A percentile compares a stretch with the other conserved stretches of the same genome.
Conservation (phyloP, 2,797 vertebrate genomes). For the Pagetopsis macropterus region DNA sequence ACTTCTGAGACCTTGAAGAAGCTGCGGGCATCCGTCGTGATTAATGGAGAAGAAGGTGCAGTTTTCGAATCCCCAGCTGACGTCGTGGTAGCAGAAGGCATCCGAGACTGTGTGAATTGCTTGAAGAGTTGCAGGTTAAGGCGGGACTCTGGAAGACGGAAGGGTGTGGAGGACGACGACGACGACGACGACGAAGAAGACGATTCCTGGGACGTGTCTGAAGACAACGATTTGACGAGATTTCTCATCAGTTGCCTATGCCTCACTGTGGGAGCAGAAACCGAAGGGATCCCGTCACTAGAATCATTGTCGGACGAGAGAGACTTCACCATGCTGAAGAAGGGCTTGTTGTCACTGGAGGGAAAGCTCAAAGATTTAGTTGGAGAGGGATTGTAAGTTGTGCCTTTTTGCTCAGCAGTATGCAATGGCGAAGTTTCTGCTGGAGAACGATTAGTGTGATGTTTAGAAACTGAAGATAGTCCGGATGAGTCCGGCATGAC, state of each 20-base stretch:
- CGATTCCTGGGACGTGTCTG: conserved; percentile 90
- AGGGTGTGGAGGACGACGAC: conserved; percentile 75
- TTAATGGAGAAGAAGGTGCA: conserved; percentile 91
- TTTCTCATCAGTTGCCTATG: conserved; percentile 94
- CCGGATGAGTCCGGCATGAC: conserved; percentile 57
- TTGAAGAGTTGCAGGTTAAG: conserved; percentile 96
- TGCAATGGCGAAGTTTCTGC: conserved; percentile 62
- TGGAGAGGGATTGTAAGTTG: conserved; percentile 80
- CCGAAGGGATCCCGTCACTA: conserved; percentile 78
- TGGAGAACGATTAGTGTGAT: conserved; percentile 71
- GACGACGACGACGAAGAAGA: conserved; percentile 73
- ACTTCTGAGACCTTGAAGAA: conserved; percentile 99
- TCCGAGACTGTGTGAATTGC: conserved; percentile 93
- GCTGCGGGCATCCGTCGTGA: conserved; percentile 91
- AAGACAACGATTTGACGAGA: conserved; percentile 95
- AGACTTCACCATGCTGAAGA: conserved; percentile 90
- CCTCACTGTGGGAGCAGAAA: conserved; percentile 76
- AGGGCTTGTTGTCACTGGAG: conserved; percentile 89
- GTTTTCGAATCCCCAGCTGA: conserved; percentile 91
- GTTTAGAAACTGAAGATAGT: conserved; percentile 56
- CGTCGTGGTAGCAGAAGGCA: conserved; percentile 60
- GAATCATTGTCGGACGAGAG: conserved; percentile 91
- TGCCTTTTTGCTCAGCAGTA: conserved; percentile 59
- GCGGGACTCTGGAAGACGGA: conserved; percentile 89
- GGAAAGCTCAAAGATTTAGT: conserved; percentile 86